A percentile compares a stretch with the other conserved stretches of the same genome.
Evolutionary conservation across 2,888 invertebrate species (phyloP).

Genomic region (Chloroclysta siterata): DNA sequence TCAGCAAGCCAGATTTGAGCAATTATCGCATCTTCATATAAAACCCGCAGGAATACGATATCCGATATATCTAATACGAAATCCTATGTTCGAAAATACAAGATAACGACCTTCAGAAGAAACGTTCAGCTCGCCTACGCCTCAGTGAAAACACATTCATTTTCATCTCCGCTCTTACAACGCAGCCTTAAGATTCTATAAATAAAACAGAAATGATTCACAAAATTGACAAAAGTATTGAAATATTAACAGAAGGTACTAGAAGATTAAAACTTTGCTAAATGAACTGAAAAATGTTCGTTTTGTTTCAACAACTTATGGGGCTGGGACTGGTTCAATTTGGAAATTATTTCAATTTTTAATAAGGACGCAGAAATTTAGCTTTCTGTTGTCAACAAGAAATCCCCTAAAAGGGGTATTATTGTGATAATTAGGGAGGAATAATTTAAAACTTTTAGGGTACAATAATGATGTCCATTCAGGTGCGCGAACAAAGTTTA

Average conservation of each 20-base stretch:
- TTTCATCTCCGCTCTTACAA: too few relatives aligned
- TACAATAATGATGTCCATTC: conserved; percentile 35
- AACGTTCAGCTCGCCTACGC: too few relatives aligned
- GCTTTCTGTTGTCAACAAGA: conserved; percentile 50
- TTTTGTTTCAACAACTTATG: conserved; percentile 23
- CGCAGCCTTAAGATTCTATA: too few relatives aligned
- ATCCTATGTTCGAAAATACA: too few relatives aligned
- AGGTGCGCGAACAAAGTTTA: conserved; percentile 28
- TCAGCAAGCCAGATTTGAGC: too few relatives aligned
- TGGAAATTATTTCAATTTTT: conserved; percentile 40
- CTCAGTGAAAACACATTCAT: too few relatives aligned
- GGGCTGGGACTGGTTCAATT: conserved; percentile 21
- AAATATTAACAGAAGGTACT: conserved; percentile 2
- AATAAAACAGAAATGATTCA: neutral
- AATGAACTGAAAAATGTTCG: conserved; percentile 22
- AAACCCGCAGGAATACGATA: too few relatives aligned
- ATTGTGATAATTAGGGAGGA: conserved; percentile 63
- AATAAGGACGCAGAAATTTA: conserved; percentile 45
- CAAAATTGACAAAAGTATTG: neutral
- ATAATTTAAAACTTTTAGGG: conserved; percentile 39
- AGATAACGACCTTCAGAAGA: too few relatives aligned
- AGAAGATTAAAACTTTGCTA: conserved; percentile 29
- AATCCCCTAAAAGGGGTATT: conserved; percentile 55
- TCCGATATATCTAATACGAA: too few relatives aligned
- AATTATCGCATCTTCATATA: too few relatives aligned